These are phyloP conservation scores for Pygoscelis adeliae DNA, from an alignment of 2,113 vertebrate species.

Conservation along the genomic window DNA sequence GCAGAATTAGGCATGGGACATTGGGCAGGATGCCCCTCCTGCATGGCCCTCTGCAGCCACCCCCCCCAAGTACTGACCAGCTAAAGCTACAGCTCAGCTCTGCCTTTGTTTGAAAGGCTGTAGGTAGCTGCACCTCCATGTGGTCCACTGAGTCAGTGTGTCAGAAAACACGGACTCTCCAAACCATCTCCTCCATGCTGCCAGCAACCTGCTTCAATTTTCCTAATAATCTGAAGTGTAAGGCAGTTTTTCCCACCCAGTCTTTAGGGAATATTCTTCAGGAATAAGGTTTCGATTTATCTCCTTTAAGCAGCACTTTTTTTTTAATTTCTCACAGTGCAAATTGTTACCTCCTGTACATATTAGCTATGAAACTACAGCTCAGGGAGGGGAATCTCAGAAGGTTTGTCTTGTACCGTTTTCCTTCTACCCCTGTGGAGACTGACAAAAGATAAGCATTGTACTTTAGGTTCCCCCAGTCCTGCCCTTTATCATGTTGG, in stretches of 20 bases:
- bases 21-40: fast-evolving
- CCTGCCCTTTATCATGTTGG: not conserved
- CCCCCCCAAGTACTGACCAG: fast-evolving
- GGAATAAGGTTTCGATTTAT: not conserved
- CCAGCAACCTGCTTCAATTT: not conserved
- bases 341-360: not conserved
- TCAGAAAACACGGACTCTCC: not conserved
- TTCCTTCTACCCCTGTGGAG: not conserved
- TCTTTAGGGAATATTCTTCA: not conserved
- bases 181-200: not conserved
- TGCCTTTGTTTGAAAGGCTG: not conserved
- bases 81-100: not conserved
- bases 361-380: not conserved
- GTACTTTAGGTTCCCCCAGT: not conserved
- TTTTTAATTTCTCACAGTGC: not conserved
- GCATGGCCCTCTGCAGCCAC: not conserved
- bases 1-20: not conserved
- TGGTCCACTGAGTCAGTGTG: not conserved
- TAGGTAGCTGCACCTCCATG: not conserved
- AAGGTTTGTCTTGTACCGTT: not conserved
- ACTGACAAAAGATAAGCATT: not conserved
- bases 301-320: not conserved
- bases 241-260: not conserved
- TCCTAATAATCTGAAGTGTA: not conserved
- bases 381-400: not conserved